Evolutionary conservation across 2,113 vertebrate genomes (phyloP).

Genomic region (Psammodynastes pulverulentus): DNA sequence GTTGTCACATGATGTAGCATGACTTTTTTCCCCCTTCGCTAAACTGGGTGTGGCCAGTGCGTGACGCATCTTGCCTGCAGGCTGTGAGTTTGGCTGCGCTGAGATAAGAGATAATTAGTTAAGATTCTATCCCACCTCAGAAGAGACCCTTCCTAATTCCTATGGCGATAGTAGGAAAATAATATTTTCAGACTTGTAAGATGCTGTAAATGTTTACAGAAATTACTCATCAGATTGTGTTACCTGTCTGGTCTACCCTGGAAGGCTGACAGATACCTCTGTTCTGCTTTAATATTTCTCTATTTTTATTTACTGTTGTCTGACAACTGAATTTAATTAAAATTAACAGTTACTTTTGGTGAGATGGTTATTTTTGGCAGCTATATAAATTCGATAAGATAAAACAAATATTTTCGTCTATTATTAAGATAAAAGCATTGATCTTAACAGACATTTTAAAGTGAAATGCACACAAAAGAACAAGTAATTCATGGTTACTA

Average conservation of each 20-base stretch:
- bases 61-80: too few relatives aligned
- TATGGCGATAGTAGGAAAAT: neutral
- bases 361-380: neutral
- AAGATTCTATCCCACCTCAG: neutral
- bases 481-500: neutral
- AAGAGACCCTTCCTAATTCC: neutral
- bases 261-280: neutral
- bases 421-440: neutral
- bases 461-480: neutral
- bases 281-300: neutral
- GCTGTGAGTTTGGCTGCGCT: too few relatives aligned
- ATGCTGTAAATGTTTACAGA: neutral
- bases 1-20: too few relatives aligned
- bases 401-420: neutral
- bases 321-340: neutral
- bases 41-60: too few relatives aligned
- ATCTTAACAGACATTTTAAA: neutral
- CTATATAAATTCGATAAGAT: neutral
- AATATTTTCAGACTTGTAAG: neutral
- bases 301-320: neutral
- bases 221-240: neutral
- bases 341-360: neutral
- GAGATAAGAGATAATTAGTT: neutral
- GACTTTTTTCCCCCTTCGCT: too few relatives aligned
- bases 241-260: neutral